Percentiles rank a stretch among this genome's conserved stretches.
phyloP scores from a whole-genome alignment of 2,113 vertebrate species.

The Oxygymnocypris stewartii region DNA sequence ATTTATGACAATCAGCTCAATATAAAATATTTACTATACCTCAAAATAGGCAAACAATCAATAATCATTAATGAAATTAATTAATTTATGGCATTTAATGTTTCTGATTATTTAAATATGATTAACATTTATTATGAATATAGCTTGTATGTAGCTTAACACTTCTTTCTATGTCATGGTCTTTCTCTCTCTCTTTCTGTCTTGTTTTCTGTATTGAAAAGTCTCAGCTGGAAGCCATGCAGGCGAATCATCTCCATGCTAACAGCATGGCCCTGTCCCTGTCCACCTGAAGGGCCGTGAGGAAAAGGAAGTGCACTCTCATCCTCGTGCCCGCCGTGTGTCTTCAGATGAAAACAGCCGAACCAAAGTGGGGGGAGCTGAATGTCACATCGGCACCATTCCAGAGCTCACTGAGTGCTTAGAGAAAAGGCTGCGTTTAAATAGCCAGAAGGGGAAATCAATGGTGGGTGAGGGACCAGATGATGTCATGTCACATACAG shows the following conservation, averaged over 20 bases:
- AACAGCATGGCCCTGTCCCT: slow-evolving; percentile 67
- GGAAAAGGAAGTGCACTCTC: slow-evolving; percentile 71
- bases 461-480: slow-evolving; percentile 72
- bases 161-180: not conserved
- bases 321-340: slow-evolving; percentile 69
- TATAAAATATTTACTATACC: not conserved
- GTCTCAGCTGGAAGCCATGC: slow-evolving; percentile 81
- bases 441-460: slow-evolving; percentile 72
- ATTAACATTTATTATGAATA: not conserved
- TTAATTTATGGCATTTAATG: not conserved
- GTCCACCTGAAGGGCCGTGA: slow-evolving; percentile 73
- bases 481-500: not conserved
- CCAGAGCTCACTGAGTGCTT: slow-evolving; percentile 82
- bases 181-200: not conserved
- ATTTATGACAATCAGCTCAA: not conserved
- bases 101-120: not conserved
- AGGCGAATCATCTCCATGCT: slow-evolving; percentile 71
- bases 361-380: slow-evolving; percentile 62
- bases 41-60: not conserved
- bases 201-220: slow-evolving; percentile 37
- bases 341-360: slow-evolving; percentile 72
- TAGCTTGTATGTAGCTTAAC: not conserved
- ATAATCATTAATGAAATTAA: not conserved
- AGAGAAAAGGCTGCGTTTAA: slow-evolving; percentile 77
- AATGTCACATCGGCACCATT: slow-evolving; percentile 74